Base-by-base conservation (phyloP, 2,113 vertebrate genomes). In the Strigops habroptila region DNA sequence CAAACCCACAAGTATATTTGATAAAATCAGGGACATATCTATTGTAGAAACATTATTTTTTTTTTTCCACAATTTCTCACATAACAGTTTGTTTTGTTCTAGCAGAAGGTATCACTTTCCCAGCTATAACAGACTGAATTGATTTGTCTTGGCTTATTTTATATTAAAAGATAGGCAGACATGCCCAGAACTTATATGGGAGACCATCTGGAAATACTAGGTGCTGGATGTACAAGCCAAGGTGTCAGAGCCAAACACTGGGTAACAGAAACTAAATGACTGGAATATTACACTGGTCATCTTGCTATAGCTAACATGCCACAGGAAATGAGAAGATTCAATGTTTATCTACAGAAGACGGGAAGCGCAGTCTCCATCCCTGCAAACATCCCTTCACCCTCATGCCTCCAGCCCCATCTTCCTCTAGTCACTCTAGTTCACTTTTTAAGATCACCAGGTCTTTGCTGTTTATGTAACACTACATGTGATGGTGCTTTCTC, bases 131-230 rank as follows among this genome's bases (percentile, higher is more conserved):
- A 88, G 43, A 71, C 25, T 79, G 48, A 75, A 48, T 27, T 85
- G 57, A 79, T 80, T 85, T 82, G 11, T 68, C 44, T 62, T 90
- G 62, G 39, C 21, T 95, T 80, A 85, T 88, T 88, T 64, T 78
- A 21, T 57, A 30, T 65, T 55, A 46, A 91, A 59, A 75, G 23
- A 84, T 18, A 71, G 92, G 43, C 19, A 86, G 55, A n/a, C 28
- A 67, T 23, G 43, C 9, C 46, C 43, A 94, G 52, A 62, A 51
- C 10, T 55, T 59, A 8, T 9, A 78, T 33, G 43, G 62, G 27
- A 91, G 9, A 78, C 16, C 23, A 71, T 75, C 60, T 93, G 91
- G 69, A 82, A 90, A 69, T 69, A 62, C 18, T 39, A 82, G 27
- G 41, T 65, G n/a, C 17, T 69, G 39, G 18, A 88, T 48, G 5